Evolutionary conservation across 2,797 vertebrate species (phyloP), one percentile per base, ranked within the genome.

Genomic region (Alosa sapidissima): DNA sequence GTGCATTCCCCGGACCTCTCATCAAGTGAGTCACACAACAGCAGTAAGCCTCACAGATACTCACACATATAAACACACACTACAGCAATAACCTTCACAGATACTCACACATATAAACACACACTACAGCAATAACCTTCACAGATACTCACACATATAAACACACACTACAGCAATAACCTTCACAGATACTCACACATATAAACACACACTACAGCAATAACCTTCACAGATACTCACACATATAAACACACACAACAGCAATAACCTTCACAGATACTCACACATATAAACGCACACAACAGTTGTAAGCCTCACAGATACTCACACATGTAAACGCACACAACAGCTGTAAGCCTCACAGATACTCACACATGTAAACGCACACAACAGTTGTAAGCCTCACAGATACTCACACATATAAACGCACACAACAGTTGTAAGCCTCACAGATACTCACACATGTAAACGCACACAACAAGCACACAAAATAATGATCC

Each of bases 1-100:
- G 97, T 85, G 83, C 92, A 0, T 99, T 99, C 89, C 98, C 98
- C 0, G 98, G 98, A 54, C 98, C 98, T 13, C 96, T 99, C 24
- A 94, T 97, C 83, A 99, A 97, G 98, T 99, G 95, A 78, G 72
- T 47, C 41, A 47, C 72, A 82, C 48, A 65, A 28, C 28, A 28
- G 28, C 28, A 28, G 28, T 28, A 28, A 28, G 28, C 28, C 28
- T 28, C 28, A 28, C 28, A 28, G 28, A 28, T 28, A 28, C 28
- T 28, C 28, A 28, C 28, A 28, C 28, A 28, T 28, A 28, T 28
- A 28, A 28, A 28, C 28, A 28, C 28, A 28, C 28, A 28, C 28
- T 28, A 28, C 28, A 55, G 49, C 0, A 13, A 55, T 83, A 60
- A 36, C 33, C 33, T 3, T n/a, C 47, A 72, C 47, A 68, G 11